Evolutionary conservation across 2,113 vertebrate species (phyloP).

Genomic region (Sinocyclocheilus anshuiensis): DNA sequence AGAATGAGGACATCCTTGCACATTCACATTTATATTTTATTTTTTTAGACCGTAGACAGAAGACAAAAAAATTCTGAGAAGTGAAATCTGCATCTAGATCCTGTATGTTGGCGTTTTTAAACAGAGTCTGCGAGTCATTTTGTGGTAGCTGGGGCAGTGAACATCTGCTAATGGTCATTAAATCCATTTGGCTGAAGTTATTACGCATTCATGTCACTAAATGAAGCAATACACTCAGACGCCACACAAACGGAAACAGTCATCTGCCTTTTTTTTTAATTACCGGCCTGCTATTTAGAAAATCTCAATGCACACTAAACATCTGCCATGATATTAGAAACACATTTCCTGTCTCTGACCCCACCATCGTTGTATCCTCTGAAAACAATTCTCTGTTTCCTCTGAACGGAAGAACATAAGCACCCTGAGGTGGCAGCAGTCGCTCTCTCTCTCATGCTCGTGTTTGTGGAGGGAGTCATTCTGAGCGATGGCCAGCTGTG

Average conservation of each 20-base stretch:
- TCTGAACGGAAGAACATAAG: constrained; percentile 24
- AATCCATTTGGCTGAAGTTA: constrained; percentile 37
- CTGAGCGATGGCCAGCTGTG: constrained; percentile 20
- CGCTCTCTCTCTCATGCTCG: neutral
- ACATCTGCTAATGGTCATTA: constrained; percentile 41
- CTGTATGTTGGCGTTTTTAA: neutral
- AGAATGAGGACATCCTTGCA: neutral
- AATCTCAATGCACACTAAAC: constrained; percentile 69
- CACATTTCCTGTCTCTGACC: constrained; percentile 68
- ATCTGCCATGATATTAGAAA: constrained; percentile 73
- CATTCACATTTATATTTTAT: neutral
- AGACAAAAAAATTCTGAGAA: neutral
- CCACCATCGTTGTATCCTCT: constrained; percentile 59
- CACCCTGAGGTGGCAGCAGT: constrained; percentile 38
- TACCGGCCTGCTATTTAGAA: constrained; percentile 62
- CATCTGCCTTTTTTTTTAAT: constrained; percentile 59
- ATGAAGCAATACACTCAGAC: constrained; percentile 1
- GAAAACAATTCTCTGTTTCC: constrained; percentile 48
- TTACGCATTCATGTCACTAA: constrained; percentile 32
- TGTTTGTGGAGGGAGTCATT: neutral
- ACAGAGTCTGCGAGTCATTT: neutral
- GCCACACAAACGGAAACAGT: constrained; percentile 52
- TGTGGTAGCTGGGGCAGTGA: constrained; percentile 7
- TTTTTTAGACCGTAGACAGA: neutral
- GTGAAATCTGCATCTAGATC: neutral